Evolutionary conservation across 2,888 invertebrate genomes (phyloP).

Genomic region (Eilema sororculum): DNA sequence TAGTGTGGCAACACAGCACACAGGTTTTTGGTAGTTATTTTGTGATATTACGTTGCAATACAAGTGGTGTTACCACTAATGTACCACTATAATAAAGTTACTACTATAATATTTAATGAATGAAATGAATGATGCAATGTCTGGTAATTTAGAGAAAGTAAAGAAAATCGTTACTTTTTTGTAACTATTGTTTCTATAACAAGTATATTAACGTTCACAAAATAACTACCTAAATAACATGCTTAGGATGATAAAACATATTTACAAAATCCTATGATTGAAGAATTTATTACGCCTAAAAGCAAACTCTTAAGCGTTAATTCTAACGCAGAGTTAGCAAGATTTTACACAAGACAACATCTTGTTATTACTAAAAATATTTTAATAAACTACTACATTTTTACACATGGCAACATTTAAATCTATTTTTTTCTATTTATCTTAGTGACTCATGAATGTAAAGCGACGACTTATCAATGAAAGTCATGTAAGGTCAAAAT

Average conservation of each 20-base stretch:
- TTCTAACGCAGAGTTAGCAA: slow-evolving; percentile 26
- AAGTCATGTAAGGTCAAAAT: background rate
- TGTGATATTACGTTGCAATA: slow-evolving; percentile 27
- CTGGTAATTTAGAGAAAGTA: too few relatives aligned
- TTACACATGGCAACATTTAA: slow-evolving; percentile 6
- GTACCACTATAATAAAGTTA: too few relatives aligned
- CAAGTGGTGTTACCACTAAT: background rate
- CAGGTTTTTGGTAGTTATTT: slow-evolving; percentile 49
- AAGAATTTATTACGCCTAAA: background rate
- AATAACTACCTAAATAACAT: slow-evolving; percentile 51
- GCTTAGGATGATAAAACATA: slow-evolving; percentile 38
- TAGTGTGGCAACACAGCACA: slow-evolving; percentile 77
- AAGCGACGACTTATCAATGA: background rate
- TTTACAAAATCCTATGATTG: slow-evolving; percentile 22
- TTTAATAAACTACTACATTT: background rate
- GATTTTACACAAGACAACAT: slow-evolving; percentile 5
- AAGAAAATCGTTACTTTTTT: too few relatives aligned
- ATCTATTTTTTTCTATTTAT: background rate
- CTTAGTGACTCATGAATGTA: background rate
- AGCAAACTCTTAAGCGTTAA: slow-evolving; percentile 31
- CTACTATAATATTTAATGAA: too few relatives aligned
- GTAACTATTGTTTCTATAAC: background rate
- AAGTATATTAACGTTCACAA: slow-evolving; percentile 24
- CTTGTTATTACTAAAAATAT: slow-evolving; percentile 6
- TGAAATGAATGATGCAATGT: too few relatives aligned